Conservation (phyloP, 2,888 invertebrate genomes). For the Tiliacea aurago region DNA sequence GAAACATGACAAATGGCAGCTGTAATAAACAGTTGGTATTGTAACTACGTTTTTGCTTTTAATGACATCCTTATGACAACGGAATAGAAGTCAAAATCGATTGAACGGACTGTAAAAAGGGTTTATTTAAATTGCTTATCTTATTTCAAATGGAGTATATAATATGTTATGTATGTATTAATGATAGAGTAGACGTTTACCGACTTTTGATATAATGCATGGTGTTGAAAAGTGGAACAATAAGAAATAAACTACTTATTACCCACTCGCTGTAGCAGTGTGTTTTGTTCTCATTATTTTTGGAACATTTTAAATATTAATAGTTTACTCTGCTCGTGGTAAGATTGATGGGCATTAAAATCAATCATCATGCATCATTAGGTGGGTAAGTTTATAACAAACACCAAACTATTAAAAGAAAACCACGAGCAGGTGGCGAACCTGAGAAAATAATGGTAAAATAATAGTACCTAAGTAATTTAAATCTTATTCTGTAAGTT, state of each 20-base stretch:
- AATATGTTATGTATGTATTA: slow-evolving; percentile 8
- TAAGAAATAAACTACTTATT: slow-evolving; percentile 47
- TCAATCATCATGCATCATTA: neutral
- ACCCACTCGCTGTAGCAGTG: slow-evolving; percentile 32
- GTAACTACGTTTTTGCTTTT: too few relatives aligned
- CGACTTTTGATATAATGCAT: slow-evolving; percentile 42
- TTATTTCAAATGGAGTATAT: too few relatives aligned
- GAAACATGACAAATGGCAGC: too few relatives aligned
- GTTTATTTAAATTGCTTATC: too few relatives aligned
- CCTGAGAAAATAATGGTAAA: neutral
- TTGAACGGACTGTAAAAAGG: too few relatives aligned
- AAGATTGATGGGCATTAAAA: neutral
- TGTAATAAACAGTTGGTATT: too few relatives aligned
- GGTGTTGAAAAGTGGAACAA: slow-evolving; percentile 43
- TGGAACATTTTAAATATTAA: neutral
- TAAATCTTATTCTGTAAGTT: neutral
- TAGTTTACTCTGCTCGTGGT: neutral
- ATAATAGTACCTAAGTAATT: neutral
- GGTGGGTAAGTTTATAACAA: neutral
- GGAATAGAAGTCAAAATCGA: too few relatives aligned
- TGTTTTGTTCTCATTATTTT: slow-evolving; percentile 32
- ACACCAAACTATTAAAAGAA: neutral
- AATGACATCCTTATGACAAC: too few relatives aligned
- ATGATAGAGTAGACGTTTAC: slow-evolving; percentile 24
- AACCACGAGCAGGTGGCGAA: neutral